Percentiles rank a stretch among this genome's conserved stretches.
Conservation (phyloP, 2,888 invertebrate species). For the Eurytoma californica region DNA sequence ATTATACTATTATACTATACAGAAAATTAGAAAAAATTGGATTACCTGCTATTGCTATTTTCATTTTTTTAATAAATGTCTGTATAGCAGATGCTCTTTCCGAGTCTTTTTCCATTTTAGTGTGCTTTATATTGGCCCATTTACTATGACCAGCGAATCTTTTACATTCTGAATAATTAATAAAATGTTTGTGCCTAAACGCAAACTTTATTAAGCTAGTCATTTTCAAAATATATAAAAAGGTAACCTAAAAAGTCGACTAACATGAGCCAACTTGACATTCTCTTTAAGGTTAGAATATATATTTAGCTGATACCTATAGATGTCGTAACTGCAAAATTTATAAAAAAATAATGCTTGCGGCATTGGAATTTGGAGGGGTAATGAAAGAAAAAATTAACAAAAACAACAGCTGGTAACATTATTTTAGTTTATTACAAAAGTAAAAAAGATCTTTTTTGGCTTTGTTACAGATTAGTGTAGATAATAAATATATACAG, state of each 20-base stretch:
- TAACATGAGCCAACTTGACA: background rate
- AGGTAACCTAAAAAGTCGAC: constrained; percentile 17
- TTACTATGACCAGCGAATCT: constrained; percentile 83
- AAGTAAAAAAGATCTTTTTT: constrained; percentile 18
- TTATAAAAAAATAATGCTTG: background rate
- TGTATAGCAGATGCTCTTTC: constrained; percentile 76
- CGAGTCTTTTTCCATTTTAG: constrained; percentile 81
- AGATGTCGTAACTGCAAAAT: background rate
- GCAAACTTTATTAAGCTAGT: constrained; percentile 27
- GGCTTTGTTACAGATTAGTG: constrained; percentile 12
- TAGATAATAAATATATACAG: constrained; percentile 38
- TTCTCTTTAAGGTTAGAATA: background rate
- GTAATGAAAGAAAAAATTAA: background rate
- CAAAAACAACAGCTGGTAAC: background rate
- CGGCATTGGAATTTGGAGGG: background rate
- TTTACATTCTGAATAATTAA: constrained; percentile 58
- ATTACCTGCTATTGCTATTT: constrained; percentile 79
- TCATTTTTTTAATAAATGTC: constrained; percentile 77
- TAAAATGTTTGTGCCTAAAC: constrained; percentile 13
- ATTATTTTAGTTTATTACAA: constrained; percentile 8
- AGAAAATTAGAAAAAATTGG: no score
- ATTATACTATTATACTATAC: no score
- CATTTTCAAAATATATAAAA: constrained; percentile 22
- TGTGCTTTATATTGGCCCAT: constrained; percentile 86
- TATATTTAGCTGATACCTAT: background rate